These are phyloP conservation scores for Camponotus fellah DNA, from an alignment of 2,888 invertebrate species.

Conservation along the genomic window DNA sequence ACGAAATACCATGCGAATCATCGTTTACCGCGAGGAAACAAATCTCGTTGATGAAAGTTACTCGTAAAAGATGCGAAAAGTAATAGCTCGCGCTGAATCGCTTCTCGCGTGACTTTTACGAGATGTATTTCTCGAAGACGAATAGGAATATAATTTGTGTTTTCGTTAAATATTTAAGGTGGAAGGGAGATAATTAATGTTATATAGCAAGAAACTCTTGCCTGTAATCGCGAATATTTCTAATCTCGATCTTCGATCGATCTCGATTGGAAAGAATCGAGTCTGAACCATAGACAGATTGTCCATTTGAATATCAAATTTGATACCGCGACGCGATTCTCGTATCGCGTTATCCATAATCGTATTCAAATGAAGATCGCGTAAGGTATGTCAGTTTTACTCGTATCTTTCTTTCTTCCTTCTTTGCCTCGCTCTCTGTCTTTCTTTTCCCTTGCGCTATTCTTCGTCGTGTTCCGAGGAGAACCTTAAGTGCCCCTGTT, in stretches of 20 bases:
- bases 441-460: slow-evolving; percentile 23
- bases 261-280: slow-evolving; percentile 78
- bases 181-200: slow-evolving; percentile 18
- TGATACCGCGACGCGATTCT: slow-evolving; percentile 77
- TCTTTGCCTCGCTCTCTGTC: slow-evolving; percentile 40
- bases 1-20: slow-evolving; percentile 46
- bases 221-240: background rate
- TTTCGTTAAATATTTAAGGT: background rate
- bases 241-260: slow-evolving; percentile 63
- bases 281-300: slow-evolving; percentile 82
- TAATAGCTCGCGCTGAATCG: slow-evolving; percentile 36
- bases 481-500: slow-evolving; percentile 56
- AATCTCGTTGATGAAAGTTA: slow-evolving; percentile 50
- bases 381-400: slow-evolving; percentile 83
- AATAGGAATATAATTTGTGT: slow-evolving; percentile 11
- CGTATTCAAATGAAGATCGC: slow-evolving; percentile 85
- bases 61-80: slow-evolving; percentile 47
- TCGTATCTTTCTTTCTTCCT: slow-evolving; percentile 60
- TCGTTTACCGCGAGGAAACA: slow-evolving; percentile 45
- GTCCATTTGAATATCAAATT: slow-evolving; percentile 85
- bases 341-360: slow-evolving; percentile 84
- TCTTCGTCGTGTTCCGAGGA: slow-evolving; percentile 32
- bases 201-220: background rate
- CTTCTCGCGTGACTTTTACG: slow-evolving; percentile 33
- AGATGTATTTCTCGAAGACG: slow-evolving; percentile 26